These are phyloP conservation scores for Cyclopterus lumpus DNA, from an alignment of 2,797 vertebrate species.

Conservation along the genomic window DNA sequence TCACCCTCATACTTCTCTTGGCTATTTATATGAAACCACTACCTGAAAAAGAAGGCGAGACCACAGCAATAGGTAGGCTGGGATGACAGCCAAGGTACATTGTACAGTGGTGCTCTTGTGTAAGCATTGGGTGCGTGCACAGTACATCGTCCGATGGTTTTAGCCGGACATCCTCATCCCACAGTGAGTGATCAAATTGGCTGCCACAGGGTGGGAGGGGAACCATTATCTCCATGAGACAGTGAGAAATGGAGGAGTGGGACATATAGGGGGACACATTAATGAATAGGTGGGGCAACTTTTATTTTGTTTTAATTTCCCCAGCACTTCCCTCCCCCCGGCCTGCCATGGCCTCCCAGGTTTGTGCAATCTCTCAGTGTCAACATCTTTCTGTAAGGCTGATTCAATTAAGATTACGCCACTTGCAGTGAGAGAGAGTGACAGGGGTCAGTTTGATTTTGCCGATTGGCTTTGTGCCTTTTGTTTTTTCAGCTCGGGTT, in stretches of 20 bases:
- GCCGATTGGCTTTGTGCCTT: slow-evolving; percentile 84
- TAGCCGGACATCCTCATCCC: slow-evolving; percentile 61
- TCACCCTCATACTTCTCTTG: slow-evolving; percentile 1
- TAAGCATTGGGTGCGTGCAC: slow-evolving; percentile 4
- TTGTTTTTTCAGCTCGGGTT: slow-evolving; percentile 74
- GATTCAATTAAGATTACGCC: slow-evolving; percentile 99
- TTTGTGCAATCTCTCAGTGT: slow-evolving; percentile 98
- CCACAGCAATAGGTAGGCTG: background rate
- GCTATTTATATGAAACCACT: background rate
- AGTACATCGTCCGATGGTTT: slow-evolving; percentile 14
- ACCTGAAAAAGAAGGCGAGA: background rate
- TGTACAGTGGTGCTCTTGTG: slow-evolving; percentile 6
- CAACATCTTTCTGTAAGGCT: slow-evolving; percentile 93
- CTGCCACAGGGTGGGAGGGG: slow-evolving; percentile 65
- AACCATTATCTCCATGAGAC: slow-evolving; percentile 84
- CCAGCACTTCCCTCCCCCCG: slow-evolving; percentile 78
- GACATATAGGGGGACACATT: slow-evolving; percentile 90
- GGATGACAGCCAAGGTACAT: background rate
- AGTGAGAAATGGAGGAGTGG: slow-evolving; percentile 93
- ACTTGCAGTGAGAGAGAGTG: slow-evolving; percentile 86
- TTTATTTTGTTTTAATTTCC: slow-evolving; percentile 69
- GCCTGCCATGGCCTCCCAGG: slow-evolving; percentile 93
- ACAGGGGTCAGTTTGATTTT: slow-evolving; percentile 91
- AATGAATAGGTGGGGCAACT: slow-evolving; percentile 89
- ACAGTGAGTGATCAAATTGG: slow-evolving; percentile 84